Conservation (phyloP, 2,113 vertebrate species). For the Paraplagusia blochii region DNA sequence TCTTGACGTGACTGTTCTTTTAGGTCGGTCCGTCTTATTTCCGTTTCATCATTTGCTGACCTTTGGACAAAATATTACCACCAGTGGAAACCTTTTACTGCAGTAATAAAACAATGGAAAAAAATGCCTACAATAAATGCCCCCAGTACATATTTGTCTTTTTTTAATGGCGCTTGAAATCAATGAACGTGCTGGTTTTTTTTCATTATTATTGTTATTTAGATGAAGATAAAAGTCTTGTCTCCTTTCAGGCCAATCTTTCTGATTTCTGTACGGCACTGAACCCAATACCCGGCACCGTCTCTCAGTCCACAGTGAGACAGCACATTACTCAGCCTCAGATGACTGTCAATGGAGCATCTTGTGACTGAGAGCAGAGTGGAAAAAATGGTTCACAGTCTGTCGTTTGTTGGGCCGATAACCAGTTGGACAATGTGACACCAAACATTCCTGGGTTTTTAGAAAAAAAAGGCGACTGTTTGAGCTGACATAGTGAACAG, state of each 20-base stretch:
- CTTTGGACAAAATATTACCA: not conserved
- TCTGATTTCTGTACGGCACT: slow-evolving; percentile 4
- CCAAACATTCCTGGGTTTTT: slow-evolving; percentile 38
- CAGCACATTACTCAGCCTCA: slow-evolving; percentile 54
- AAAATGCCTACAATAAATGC: not conserved
- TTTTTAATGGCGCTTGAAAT: not conserved
- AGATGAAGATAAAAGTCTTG: not conserved
- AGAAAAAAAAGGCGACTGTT: slow-evolving; percentile 33
- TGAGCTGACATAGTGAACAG: slow-evolving; percentile 16
- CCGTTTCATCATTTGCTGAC: too few species aligned
- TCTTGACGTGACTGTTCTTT: too few species aligned
- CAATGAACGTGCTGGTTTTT: not conserved
- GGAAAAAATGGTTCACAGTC: slow-evolving; percentile 53
- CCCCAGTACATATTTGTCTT: too few species aligned
- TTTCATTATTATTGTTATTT: not conserved
- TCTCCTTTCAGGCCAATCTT: slow-evolving; percentile 1
- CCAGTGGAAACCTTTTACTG: not conserved
- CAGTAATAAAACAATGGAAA: not conserved
- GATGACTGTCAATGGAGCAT: slow-evolving; percentile 60
- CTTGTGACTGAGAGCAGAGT: slow-evolving; percentile 56
- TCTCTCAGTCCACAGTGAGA: slow-evolving; percentile 21
- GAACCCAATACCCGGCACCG: slow-evolving; percentile 6
- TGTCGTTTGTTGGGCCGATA: slow-evolving; percentile 44
- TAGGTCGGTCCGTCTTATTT: too few species aligned
- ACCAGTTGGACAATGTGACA: slow-evolving; percentile 51